A percentile compares a stretch with the other conserved stretches of the same genome.
Conservation (phyloP, 2,888 invertebrate genomes). For the Dioctria linearis region DNA sequence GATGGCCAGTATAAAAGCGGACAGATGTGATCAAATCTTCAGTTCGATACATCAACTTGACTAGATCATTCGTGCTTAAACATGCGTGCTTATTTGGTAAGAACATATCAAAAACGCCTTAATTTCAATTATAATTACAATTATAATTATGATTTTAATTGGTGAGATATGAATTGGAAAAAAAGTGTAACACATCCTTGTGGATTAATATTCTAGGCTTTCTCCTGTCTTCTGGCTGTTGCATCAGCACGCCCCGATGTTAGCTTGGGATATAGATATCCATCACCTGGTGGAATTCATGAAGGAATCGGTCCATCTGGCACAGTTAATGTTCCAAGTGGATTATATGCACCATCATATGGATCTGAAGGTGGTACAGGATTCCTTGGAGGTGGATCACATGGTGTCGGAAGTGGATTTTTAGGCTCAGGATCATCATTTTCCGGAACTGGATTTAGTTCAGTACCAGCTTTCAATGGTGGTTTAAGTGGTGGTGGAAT, state of each 20-base stretch:
- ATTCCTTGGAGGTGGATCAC: slow-evolving; percentile 2
- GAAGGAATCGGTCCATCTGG: slow-evolving; percentile 2
- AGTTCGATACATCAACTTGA: slow-evolving; percentile 54
- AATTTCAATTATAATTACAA: background rate
- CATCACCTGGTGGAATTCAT: slow-evolving; percentile 40
- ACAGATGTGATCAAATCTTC: slow-evolving; percentile 51
- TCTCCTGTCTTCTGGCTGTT: slow-evolving; percentile 10
- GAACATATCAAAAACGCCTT: background rate
- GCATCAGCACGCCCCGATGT: slow-evolving; percentile 57
- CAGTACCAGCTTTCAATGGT: background rate
- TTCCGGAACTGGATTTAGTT: slow-evolving; percentile 1
- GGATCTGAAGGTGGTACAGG: background rate
- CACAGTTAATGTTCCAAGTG: background rate
- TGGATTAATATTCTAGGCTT: background rate
- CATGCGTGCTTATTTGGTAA: slow-evolving; percentile 56
- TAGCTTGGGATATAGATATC: slow-evolving; percentile 56
- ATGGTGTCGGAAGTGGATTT: slow-evolving; percentile 15
- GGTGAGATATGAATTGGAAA: background rate
- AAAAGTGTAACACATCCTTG: background rate
- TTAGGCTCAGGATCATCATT: background rate
- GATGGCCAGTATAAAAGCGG: slow-evolving; percentile 55
- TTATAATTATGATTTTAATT: background rate
- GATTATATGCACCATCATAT: slow-evolving; percentile 36
- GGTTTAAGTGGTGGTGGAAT: background rate
- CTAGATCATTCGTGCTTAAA: slow-evolving; percentile 47